Conservation (phyloP, 2,888 invertebrate genomes). For the Punctoribates punctum region DNA sequence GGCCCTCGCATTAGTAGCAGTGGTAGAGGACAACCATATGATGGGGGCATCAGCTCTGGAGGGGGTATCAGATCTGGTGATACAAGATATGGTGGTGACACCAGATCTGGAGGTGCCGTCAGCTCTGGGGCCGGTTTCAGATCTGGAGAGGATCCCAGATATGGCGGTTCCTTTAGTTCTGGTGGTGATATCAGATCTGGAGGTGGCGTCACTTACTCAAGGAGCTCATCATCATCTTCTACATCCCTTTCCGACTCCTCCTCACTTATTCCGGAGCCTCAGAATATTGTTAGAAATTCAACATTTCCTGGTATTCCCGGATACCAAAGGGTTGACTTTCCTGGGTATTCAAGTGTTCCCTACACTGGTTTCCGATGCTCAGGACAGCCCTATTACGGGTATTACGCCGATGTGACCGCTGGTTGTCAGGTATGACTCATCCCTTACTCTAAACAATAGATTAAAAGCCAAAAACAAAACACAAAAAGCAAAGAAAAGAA, state of each 20-base stretch:
- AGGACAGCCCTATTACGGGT: conserved; percentile 40
- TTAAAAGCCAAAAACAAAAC: not conserved
- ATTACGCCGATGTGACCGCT: conserved; percentile 42
- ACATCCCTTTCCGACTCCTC: not conserved
- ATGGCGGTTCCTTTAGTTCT: not conserved
- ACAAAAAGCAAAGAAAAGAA: not conserved
- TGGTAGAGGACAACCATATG: no score
- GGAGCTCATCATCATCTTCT: not conserved
- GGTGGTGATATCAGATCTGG: not conserved
- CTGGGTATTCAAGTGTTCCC: conserved; percentile 42
- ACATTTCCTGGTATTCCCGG: conserved; percentile 41
- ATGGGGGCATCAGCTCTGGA: not conserved
- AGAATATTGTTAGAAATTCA: conserved; percentile 31
- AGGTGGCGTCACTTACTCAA: not conserved
- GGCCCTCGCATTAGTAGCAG: no score
- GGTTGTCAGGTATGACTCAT: conserved; percentile 46
- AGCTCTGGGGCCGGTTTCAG: not conserved
- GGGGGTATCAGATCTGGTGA: not conserved
- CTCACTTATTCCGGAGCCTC: conserved; percentile 33
- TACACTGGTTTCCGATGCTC: conserved; percentile 42
- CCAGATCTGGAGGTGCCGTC: not conserved
- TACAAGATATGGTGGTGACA: no score
- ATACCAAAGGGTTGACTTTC: conserved; percentile 37
- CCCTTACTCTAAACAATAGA: not conserved
- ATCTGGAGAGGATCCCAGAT: not conserved